Evolutionary conservation across 2,888 invertebrate genomes (phyloP), one percentile per base, ranked within the genome.

Genomic region (Mycalesis mineus): DNA sequence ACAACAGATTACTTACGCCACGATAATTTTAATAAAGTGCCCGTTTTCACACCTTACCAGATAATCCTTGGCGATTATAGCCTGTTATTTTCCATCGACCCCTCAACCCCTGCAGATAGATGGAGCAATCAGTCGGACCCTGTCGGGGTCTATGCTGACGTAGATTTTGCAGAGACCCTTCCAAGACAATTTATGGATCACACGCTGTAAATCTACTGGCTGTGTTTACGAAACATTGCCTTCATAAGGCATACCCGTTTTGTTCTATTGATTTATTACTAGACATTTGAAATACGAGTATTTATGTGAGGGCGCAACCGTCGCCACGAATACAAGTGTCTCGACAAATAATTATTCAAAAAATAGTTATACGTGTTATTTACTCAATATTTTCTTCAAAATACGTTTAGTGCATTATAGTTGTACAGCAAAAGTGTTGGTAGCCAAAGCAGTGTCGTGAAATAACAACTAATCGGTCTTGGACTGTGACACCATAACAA

Each of bases 81-180:
- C 68, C 70, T 74, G 75, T 80, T 81, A 82, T 83, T 82, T 83
- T 82, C 80, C 82, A 80, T 75, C 71, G 70, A 70, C 68, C 72
- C 76, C 80, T 73, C 73, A 68, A 67, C 65, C 70, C 73, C 70
- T 71, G 68, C 70, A 84, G 85, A 87, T 85, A 77, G 83, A 88
- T 87, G 82, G 83, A 82, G 82, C 84, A 84, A 87, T 87, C 86
- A 82, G 73, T 69, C 74, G 71, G 75, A 73, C 77, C 79, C 80
- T 68, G 72, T 64, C 69, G 63, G 73, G 72, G 77, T 64, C 77
- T 65, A 65, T 78, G 85, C 87, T 88, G 86, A 87, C 85, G 77
- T 72, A 69, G 75, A 74, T 73, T 77, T 78, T 74, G 73, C 72
- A 77, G 74, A 73, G 71, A 70, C 77, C 73, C 77, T 72, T 73